Percentiles rank a stretch among this genome's conserved stretches.
phyloP scores from a whole-genome alignment of 2,888 invertebrate genomes.

The Melanostoma mellinum region DNA sequence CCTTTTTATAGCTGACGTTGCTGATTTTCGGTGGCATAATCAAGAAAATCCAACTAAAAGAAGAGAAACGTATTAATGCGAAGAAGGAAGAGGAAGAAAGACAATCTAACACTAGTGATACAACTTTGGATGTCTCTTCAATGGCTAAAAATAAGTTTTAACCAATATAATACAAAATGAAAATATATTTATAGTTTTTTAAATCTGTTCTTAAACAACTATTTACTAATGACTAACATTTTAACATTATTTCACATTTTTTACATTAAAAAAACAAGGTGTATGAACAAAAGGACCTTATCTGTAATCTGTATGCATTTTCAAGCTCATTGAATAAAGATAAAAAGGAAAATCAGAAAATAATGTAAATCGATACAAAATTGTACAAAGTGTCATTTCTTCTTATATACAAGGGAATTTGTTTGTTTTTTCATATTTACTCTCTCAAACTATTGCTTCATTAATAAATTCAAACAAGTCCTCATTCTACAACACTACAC shows the following conservation, averaged over 20 bases:
- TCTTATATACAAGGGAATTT: too few species aligned
- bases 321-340: neutral
- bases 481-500: conserved; percentile 33
- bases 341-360: neutral
- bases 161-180: conserved; percentile 7
- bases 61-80: conserved; percentile 75
- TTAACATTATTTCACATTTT: conserved; percentile 28
- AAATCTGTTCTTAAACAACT: conserved; percentile 16
- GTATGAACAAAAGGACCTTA: conserved; percentile 11
- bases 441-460: too few species aligned
- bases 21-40: conserved; percentile 76
- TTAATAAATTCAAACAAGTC: neutral
- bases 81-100: conserved; percentile 71
- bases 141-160: conserved; percentile 74
- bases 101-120: conserved; percentile 77
- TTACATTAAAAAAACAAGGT: conserved; percentile 23
- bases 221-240: conserved; percentile 19
- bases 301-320: neutral
- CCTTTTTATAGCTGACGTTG: conserved; percentile 35
- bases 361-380: too few species aligned
- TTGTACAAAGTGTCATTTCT: too few species aligned
- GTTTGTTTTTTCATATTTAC: too few species aligned
- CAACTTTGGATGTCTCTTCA: conserved; percentile 77
- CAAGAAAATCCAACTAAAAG: conserved; percentile 77
- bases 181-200: conserved; percentile 12